phyloP scores from a whole-genome alignment of 2,113 vertebrate genomes.

The Hemichromis elongatus region DNA sequence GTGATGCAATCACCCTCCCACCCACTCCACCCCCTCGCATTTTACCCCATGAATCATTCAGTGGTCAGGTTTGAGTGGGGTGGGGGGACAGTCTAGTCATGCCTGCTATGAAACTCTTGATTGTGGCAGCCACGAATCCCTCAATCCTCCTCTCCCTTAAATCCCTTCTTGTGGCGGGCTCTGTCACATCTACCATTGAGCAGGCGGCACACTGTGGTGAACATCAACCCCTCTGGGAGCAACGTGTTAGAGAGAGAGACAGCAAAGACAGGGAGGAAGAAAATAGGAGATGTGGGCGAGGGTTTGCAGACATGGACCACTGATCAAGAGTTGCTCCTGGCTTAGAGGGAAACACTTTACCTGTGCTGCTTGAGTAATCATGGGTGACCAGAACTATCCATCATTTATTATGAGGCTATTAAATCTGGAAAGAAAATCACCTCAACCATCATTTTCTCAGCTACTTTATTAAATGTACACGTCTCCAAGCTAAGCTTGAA shows the following conservation, averaged over 20 bases:
- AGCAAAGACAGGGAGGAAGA: neutral
- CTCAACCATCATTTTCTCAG: conserved; percentile 3
- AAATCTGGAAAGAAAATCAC: neutral
- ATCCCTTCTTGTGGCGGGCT: conserved; percentile 17
- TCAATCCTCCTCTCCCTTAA: neutral
- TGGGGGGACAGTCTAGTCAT: neutral
- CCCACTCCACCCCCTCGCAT: neutral
- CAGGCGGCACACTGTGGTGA: conserved; percentile 33
- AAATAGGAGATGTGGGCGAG: conserved; percentile 25
- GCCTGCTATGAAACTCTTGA: conserved; percentile 14
- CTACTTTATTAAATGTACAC: neutral
- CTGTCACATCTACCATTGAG: conserved; percentile 51
- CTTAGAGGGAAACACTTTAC: conserved; percentile 54
- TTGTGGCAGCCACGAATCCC: neutral
- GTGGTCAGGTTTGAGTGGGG: neutral
- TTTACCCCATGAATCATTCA: conserved; percentile 67
- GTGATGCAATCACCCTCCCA: conserved; percentile 37
- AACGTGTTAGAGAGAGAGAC: neutral
- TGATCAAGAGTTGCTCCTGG: conserved; percentile 40
- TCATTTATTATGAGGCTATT: conserved; percentile 31
- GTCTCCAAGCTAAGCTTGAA: neutral
- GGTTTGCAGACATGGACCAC: conserved; percentile 36
- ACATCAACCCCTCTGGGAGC: conserved; percentile 39
- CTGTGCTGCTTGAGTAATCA: conserved; percentile 35
- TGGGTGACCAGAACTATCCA: conserved; percentile 33